Evolutionary conservation across 2,797 vertebrate genomes (phyloP).

Genomic region (Sebastes kiyomatsui): DNA sequence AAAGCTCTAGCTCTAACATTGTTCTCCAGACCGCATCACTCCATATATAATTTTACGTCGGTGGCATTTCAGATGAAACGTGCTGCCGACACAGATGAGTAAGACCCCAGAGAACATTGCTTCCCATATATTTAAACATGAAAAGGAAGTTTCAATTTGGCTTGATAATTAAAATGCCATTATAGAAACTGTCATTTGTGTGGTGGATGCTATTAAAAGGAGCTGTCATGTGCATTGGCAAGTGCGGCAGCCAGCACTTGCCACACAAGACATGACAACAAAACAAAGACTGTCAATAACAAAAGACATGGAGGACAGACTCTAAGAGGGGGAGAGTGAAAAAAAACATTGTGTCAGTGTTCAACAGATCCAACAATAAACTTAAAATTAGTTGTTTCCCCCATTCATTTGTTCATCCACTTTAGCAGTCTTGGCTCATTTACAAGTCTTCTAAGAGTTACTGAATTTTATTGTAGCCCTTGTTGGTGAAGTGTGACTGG

Average conservation of each 20-base stretch:
- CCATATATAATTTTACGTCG: conserved; percentile 2
- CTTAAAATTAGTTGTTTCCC: not conserved
- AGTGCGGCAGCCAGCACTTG: conserved; percentile 29
- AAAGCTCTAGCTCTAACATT: not conserved
- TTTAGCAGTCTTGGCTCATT: not conserved
- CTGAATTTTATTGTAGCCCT: not conserved
- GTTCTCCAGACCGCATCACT: not conserved
- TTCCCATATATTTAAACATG: conserved; percentile 17
- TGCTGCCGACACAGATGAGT: conserved; percentile 35
- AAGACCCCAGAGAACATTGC: conserved; percentile 4
- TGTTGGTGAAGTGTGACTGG: not conserved
- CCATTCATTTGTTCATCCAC: not conserved
- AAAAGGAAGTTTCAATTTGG: conserved; percentile 40
- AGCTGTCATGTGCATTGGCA: conserved; percentile 56
- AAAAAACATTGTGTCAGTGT: conserved; percentile 15
- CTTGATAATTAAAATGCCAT: conserved; percentile 66
- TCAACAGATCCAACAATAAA: conserved; percentile 16
- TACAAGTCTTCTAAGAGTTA: not conserved
- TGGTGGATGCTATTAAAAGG: conserved; percentile 63
- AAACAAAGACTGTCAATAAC: conserved; percentile 55
- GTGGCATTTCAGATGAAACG: conserved; percentile 12
- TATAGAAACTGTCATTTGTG: conserved; percentile 61
- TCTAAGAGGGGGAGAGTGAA: conserved; percentile 1
- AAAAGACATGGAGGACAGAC: conserved; percentile 24
- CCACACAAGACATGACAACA: conserved; percentile 57